These are phyloP conservation scores for Labeo calbasu DNA, from an alignment of 2,797 vertebrate genomes.

Conservation along the genomic window DNA sequence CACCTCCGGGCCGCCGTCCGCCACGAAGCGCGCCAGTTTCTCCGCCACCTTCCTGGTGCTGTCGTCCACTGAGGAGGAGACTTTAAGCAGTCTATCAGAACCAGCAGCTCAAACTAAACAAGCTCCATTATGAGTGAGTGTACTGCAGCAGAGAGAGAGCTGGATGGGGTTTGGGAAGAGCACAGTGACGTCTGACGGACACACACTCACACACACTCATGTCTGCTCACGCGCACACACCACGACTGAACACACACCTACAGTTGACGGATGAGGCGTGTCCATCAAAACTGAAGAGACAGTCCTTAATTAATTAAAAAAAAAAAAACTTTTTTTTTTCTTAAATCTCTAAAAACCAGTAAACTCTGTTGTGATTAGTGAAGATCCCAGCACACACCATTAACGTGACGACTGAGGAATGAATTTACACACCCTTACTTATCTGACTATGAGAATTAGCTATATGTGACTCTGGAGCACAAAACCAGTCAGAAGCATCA, in stretches of 20 bases:
- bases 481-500: no score
- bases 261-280: no score
- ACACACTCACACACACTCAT: neutral
- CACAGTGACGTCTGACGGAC: slow-evolving; percentile 62
- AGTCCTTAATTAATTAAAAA: no score
- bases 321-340: no score
- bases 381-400: no score
- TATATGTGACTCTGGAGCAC: no score
- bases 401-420: no score
- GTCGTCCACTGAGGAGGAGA: slow-evolving; percentile 96
- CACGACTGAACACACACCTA: neutral
- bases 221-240: neutral
- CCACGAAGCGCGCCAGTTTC: slow-evolving; percentile 92
- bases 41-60: slow-evolving; percentile 88
- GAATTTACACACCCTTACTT: no score
- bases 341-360: no score
- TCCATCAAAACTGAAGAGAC: no score
- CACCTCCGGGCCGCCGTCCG: slow-evolving; percentile 91
- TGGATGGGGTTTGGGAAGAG: slow-evolving; percentile 70
- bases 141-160: slow-evolving; percentile 80
- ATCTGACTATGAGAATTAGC: no score
- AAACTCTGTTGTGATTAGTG: no score
- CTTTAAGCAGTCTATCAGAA: slow-evolving; percentile 99
- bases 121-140: slow-evolving; percentile 82
- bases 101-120: slow-evolving; percentile 90